Percentiles rank a stretch among this genome's conserved stretches.
Conservation (phyloP, 1,140 invertebrate species). For the Bombus confusus region DNA sequence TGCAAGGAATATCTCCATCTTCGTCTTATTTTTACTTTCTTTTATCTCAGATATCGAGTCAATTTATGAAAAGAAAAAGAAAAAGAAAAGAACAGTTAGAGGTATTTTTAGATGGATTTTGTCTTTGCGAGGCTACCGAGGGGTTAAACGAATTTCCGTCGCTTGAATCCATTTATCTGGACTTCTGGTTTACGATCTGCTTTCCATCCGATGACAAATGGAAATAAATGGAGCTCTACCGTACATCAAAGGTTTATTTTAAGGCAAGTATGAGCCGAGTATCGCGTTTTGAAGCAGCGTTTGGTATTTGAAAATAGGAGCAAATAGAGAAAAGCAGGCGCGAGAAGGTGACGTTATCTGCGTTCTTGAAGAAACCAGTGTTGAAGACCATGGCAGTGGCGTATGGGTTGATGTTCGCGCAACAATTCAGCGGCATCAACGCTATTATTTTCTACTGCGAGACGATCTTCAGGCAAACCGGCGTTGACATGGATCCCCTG, state of each 20-base stretch:
- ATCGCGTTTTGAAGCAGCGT: neutral
- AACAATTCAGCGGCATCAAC: conserved; percentile 91
- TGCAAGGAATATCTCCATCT: too few species aligned
- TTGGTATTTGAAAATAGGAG: conserved; percentile 23
- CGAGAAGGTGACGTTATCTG: neutral
- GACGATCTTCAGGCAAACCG: conserved; percentile 83
- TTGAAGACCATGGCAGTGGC: conserved; percentile 62
- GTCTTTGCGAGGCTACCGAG: too few species aligned
- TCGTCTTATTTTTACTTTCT: too few species aligned
- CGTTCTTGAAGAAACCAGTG: conserved; percentile 56
- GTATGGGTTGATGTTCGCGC: conserved; percentile 83
- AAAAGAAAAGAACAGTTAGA: too few species aligned
- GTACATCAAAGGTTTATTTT: neutral
- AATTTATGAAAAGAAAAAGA: too few species aligned
- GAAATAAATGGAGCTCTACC: neutral
- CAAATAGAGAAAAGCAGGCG: conserved; percentile 23
- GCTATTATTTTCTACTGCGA: conserved; percentile 91
- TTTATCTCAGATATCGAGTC: too few species aligned
- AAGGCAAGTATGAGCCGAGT: too few species aligned
- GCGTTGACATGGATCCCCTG: conserved; percentile 77
- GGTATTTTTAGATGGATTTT: too few species aligned
- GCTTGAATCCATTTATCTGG: too few species aligned
- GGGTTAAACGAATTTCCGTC: too few species aligned
- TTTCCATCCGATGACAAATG: neutral
- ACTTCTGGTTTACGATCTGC: too few species aligned